phyloP scores from a whole-genome alignment of 2,113 vertebrate genomes.

The Marcusenius ussheri region DNA sequence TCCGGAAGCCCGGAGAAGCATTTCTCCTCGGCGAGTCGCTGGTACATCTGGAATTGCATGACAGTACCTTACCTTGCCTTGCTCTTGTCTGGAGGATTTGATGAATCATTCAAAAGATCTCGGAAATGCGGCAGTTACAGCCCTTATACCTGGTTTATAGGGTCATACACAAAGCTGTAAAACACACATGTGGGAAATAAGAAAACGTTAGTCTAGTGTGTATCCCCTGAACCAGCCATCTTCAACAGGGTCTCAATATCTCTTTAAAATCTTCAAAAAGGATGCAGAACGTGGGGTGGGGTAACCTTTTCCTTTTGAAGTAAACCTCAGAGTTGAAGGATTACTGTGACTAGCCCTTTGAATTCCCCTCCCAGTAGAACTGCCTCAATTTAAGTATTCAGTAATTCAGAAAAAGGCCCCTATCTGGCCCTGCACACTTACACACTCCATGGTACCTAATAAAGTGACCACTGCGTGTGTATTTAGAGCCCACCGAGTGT shows the following conservation, averaged over 20 bases:
- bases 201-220: neutral
- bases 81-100: neutral
- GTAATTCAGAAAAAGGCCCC: neutral
- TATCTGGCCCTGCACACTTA: neutral
- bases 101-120: neutral
- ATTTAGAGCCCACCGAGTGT: neutral
- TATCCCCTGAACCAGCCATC: conserved; percentile 42
- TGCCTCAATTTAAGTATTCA: conserved; percentile 49
- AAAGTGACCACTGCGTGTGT: neutral
- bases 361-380: conserved; percentile 41
- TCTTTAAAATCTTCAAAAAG: conserved; percentile 54
- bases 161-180: neutral
- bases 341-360: conserved; percentile 47
- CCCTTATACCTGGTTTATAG: neutral
- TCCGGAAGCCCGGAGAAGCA: neutral
- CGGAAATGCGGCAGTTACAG: neutral
- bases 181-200: conserved; percentile 6
- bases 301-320: conserved; percentile 65
- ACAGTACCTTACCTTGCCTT: neutral
- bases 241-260: conserved; percentile 63
- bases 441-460: neutral
- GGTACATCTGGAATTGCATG: neutral
- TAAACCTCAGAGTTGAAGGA: conserved; percentile 49
- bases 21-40: neutral
- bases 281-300: conserved; percentile 55